Conservation (phyloP, 2,888 invertebrate species). For the Hylaea fasciaria region DNA sequence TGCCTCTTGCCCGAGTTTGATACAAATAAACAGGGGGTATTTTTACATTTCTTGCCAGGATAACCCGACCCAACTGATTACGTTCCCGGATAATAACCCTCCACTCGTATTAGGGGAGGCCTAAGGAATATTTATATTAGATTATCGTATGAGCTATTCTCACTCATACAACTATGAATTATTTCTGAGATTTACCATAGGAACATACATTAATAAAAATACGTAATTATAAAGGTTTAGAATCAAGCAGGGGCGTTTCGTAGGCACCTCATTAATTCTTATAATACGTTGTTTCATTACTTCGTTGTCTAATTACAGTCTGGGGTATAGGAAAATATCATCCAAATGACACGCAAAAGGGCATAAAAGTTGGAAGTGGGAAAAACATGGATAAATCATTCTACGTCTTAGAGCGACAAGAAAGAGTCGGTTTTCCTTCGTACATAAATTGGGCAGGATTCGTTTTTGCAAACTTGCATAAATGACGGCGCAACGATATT, state of each 20-base stretch:
- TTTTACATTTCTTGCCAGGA: conserved; percentile 80
- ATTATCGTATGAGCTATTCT: conserved; percentile 60
- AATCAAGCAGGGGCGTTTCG: conserved; percentile 15
- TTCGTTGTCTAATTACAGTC: conserved; percentile 69
- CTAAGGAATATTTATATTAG: conserved; percentile 70
- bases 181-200: conserved; percentile 30
- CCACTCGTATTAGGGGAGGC: conserved; percentile 63
- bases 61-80: conserved; percentile 84
- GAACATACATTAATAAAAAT: conserved; percentile 21
- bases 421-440: conserved; percentile 68
- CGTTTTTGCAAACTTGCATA: conserved; percentile 82
- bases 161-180: conserved; percentile 45
- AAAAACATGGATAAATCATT: conserved; percentile 59
- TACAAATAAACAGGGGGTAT: conserved; percentile 85
- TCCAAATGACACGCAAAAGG: conserved; percentile 70
- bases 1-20: conserved; percentile 80
- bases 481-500: conserved; percentile 80
- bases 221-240: conserved; percentile 25
- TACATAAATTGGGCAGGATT: conserved; percentile 67
- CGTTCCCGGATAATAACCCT: conserved; percentile 78
- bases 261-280: conserved; percentile 34
- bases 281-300: conserved; percentile 52
- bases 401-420: conserved; percentile 64
- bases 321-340: conserved; percentile 66
- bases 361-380: conserved; percentile 59